Conservation (phyloP, 2,888 invertebrate species). For the Agonopterix alstromeriana region DNA sequence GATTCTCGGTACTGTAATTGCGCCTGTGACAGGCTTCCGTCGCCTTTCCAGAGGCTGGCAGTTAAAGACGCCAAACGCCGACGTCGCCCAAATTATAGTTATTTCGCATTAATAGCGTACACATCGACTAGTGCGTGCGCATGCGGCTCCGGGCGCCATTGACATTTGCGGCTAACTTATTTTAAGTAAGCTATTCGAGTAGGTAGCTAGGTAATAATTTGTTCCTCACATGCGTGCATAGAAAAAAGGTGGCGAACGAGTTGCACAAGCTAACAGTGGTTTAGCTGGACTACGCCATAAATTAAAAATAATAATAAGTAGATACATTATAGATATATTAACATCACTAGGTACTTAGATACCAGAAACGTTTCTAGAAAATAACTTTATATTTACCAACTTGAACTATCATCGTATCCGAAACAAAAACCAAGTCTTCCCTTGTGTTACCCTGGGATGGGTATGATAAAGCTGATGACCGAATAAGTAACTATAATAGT, state of each 20-base stretch:
- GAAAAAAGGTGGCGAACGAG: conserved; percentile 1
- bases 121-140: conserved; percentile 58
- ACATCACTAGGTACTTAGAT: too few relatives aligned
- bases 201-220: conserved; percentile 5
- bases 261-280: not conserved
- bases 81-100: conserved; percentile 66
- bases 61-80: conserved; percentile 54
- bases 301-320: too few relatives aligned
- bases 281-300: too few relatives aligned
- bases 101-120: conserved; percentile 67
- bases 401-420: too few relatives aligned
- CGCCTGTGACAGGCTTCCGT: conserved; percentile 74
- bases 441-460: too few relatives aligned
- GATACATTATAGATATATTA: too few relatives aligned
- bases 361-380: too few relatives aligned
- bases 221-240: conserved; percentile 5
- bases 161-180: conserved; percentile 46
- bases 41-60: conserved; percentile 59
- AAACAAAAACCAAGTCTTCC: too few relatives aligned
- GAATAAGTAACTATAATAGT: too few relatives aligned
- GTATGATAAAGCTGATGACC: too few relatives aligned
- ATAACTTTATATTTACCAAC: too few relatives aligned
- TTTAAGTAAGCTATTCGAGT: conserved; percentile 13
- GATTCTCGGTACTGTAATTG: conserved; percentile 75
- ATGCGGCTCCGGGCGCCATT: conserved; percentile 44